phyloP scores from a whole-genome alignment of 2,888 invertebrate genomes.

The Lithophane socia region DNA sequence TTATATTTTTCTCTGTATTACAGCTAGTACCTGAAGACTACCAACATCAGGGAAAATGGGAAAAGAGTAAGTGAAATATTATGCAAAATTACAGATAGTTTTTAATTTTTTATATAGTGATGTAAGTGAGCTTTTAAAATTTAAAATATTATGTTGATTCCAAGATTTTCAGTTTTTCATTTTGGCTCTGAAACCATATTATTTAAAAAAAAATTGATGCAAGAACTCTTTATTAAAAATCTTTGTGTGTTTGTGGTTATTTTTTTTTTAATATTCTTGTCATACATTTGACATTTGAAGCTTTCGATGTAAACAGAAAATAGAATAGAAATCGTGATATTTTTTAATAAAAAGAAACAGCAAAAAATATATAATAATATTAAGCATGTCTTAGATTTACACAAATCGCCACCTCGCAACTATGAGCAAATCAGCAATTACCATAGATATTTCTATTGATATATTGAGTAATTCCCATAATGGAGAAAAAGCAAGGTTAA shows the following conservation, averaged over 20 bases:
- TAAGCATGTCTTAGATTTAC: conserved; percentile 38
- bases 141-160: neutral
- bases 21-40: conserved; percentile 32
- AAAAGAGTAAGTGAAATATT: conserved; percentile 64
- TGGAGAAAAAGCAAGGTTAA: conserved; percentile 56
- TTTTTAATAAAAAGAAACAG: conserved; percentile 24
- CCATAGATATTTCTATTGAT: conserved; percentile 72
- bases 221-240: conserved; percentile 12
- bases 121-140: neutral
- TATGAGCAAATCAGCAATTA: conserved; percentile 68
- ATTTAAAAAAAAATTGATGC: neutral
- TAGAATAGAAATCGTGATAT: conserved; percentile 10
- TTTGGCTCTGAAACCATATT: neutral
- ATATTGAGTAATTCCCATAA: conserved; percentile 56
- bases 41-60: conserved; percentile 52
- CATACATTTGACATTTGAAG: conserved; percentile 26
- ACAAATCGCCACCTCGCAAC: conserved; percentile 36
- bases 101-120: neutral
- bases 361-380: conserved; percentile 17
- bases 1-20: conserved; percentile 39
- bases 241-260: neutral
- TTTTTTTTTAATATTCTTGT: neutral
- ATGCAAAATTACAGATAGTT: neutral
- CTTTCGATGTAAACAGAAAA: conserved; percentile 17
- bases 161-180: neutral